Evolutionary conservation across 2,113 vertebrate species (phyloP).

Genomic region (Speoplatyrhinus poulsoni): DNA sequence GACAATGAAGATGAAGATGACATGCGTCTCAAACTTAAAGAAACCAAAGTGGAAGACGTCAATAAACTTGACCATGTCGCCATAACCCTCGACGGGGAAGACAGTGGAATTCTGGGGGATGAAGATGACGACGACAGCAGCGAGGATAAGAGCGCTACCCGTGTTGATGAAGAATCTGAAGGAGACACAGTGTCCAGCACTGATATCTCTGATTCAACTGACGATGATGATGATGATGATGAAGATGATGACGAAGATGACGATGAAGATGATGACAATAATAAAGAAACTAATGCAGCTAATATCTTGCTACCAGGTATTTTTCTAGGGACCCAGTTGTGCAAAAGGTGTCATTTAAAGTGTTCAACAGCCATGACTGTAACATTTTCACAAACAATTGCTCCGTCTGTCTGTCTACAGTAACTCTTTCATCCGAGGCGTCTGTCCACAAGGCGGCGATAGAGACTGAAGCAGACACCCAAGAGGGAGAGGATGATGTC

Average conservation of each 20-base stretch:
- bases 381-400: too few relatives aligned
- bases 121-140: conserved; percentile 44
- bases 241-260: not conserved
- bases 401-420: conserved; percentile 4
- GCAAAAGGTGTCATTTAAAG: too few relatives aligned
- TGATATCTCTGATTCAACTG: not conserved
- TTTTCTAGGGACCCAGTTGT: not conserved
- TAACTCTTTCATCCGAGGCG: conserved; percentile 18
- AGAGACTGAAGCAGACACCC: conserved; percentile 24
- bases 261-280: conserved; percentile 13
- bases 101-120: conserved; percentile 59
- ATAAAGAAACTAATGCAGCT: conserved; percentile 16
- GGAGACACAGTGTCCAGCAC: conserved; percentile 1
- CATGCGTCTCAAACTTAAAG: conserved; percentile 16
- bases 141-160: not conserved
- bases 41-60: conserved; percentile 23
- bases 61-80: conserved; percentile 7
- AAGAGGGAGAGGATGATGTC: conserved; percentile 3
- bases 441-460: conserved; percentile 51
- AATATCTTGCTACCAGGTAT: conserved; percentile 41
- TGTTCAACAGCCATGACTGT: too few relatives aligned
- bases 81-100: conserved; percentile 25
- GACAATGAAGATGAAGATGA: conserved; percentile 11
- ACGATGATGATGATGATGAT: conserved; percentile 1
- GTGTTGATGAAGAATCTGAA: conserved; percentile 37